phyloP scores from a whole-genome alignment of 2,888 invertebrate species.

The Smittia aterrima region DNA sequence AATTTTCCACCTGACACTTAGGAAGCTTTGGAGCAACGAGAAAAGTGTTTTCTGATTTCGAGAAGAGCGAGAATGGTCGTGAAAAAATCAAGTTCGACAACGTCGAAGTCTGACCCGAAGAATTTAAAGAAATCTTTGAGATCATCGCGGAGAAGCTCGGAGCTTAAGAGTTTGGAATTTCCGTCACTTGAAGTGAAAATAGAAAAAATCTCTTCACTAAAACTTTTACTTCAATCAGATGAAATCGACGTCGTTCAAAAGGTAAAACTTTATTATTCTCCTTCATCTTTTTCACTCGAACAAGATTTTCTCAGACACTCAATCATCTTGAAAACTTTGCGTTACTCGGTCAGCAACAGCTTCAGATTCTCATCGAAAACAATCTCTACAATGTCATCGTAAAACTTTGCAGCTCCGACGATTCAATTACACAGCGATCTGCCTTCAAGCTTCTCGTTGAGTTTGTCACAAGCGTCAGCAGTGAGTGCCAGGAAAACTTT shows the following conservation, averaged over 20 bases:
- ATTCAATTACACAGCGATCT: conserved; percentile 17
- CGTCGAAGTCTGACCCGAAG: no score
- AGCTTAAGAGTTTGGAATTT: no score
- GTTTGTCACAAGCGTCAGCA: neutral
- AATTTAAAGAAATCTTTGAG: no score
- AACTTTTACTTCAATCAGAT: neutral
- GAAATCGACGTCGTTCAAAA: conserved; percentile 16
- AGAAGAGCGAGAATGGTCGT: no score
- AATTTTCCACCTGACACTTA: conserved; percentile 4
- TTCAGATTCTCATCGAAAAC: neutral
- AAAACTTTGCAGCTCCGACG: conserved; percentile 7
- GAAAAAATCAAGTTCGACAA: no score
- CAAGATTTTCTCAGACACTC: conserved; percentile 3
- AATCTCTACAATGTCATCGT: neutral
- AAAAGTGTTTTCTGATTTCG: no score
- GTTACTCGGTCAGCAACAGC: conserved; percentile 23
- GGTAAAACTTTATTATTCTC: neutral
- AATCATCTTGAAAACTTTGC: conserved; percentile 30
- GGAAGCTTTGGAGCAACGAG: no score
- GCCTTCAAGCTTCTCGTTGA: conserved; percentile 26
- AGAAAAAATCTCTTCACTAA: neutral
- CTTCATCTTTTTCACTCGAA: neutral
- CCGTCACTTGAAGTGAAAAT: neutral
- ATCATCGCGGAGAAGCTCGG: no score
- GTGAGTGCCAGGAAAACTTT: conserved; percentile 1